These are phyloP conservation scores for Euphydryas editha DNA, from an alignment of 2,888 invertebrate species.

Conservation along the genomic window DNA sequence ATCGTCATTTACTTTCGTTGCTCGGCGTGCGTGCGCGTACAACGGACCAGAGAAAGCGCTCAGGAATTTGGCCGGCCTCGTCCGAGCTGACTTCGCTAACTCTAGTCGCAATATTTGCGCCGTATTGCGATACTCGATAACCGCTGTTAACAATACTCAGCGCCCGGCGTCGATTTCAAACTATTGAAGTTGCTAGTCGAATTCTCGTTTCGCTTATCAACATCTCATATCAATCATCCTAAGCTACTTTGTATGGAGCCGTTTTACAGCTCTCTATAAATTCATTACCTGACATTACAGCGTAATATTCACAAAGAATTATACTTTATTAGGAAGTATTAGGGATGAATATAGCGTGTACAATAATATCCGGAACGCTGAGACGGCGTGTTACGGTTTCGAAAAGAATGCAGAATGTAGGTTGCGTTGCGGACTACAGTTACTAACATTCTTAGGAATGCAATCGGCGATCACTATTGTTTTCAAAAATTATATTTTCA, in stretches of 20 bases:
- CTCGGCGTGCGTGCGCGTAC: slow-evolving; percentile 56
- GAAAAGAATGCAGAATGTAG: slow-evolving; percentile 83
- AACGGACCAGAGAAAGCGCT: slow-evolving; percentile 75
- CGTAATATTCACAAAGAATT: slow-evolving; percentile 60
- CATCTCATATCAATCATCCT: slow-evolving; percentile 57
- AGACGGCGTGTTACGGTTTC: slow-evolving; percentile 82
- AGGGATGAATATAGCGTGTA: slow-evolving; percentile 73
- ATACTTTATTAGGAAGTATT: slow-evolving; percentile 68
- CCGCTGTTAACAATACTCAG: slow-evolving; percentile 25
- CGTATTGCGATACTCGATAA: slow-evolving; percentile 19
- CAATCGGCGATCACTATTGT: slow-evolving; percentile 68
- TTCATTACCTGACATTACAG: slow-evolving; percentile 69
- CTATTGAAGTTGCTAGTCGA: slow-evolving; percentile 25
- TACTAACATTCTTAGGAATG: slow-evolving; percentile 74
- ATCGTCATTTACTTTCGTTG: slow-evolving; percentile 78
- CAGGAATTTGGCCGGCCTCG: slow-evolving; percentile 76
- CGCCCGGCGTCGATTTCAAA: slow-evolving; percentile 11
- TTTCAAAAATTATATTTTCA: slow-evolving; percentile 48
- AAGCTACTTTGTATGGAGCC: slow-evolving; percentile 52
- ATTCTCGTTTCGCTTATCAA: slow-evolving; percentile 51
- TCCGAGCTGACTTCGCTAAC: slow-evolving; percentile 24
- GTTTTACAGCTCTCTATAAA: slow-evolving; percentile 76
- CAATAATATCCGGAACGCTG: slow-evolving; percentile 78
- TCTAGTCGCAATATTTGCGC: slow-evolving; percentile 30
- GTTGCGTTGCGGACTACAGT: slow-evolving; percentile 80